Evolutionary conservation across 2,888 invertebrate species (phyloP).

Genomic region (Eutolmus rufibarbis): DNA sequence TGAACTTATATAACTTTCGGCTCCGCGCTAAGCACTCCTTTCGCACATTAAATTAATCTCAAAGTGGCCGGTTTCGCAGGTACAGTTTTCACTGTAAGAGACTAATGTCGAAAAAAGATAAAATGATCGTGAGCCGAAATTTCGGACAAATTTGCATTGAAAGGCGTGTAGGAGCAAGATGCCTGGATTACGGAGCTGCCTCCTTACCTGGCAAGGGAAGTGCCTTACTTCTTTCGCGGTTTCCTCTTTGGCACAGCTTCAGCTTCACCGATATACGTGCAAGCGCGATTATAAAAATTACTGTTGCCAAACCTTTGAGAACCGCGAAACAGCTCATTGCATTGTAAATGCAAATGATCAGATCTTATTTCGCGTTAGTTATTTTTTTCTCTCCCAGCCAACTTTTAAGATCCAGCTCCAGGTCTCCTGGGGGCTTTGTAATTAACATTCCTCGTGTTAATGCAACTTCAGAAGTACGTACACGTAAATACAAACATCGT

Average conservation of each 20-base stretch:
- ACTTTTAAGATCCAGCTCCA: neutral
- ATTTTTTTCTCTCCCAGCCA: neutral
- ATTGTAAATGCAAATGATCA: slow-evolving; percentile 22
- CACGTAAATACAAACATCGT: neutral
- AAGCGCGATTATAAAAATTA: slow-evolving; percentile 22
- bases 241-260: neutral
- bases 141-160: slow-evolving; percentile 24
- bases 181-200: neutral
- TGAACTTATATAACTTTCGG: neutral
- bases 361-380: neutral
- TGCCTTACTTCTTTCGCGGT: neutral
- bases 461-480: neutral
- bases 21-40: neutral
- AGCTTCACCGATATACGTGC: neutral
- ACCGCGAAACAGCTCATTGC: slow-evolving; percentile 18
- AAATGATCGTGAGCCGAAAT: neutral
- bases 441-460: neutral
- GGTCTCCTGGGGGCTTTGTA: neutral
- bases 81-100: neutral
- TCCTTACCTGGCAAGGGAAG: neutral
- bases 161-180: slow-evolving; percentile 6
- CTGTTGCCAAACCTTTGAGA: slow-evolving; percentile 9
- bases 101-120: neutral
- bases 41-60: slow-evolving; percentile 6
- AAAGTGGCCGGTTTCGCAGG: neutral